These are phyloP conservation scores for Meandrusa payeni DNA, from an alignment of 2,888 invertebrate genomes.

Conservation along the genomic window DNA sequence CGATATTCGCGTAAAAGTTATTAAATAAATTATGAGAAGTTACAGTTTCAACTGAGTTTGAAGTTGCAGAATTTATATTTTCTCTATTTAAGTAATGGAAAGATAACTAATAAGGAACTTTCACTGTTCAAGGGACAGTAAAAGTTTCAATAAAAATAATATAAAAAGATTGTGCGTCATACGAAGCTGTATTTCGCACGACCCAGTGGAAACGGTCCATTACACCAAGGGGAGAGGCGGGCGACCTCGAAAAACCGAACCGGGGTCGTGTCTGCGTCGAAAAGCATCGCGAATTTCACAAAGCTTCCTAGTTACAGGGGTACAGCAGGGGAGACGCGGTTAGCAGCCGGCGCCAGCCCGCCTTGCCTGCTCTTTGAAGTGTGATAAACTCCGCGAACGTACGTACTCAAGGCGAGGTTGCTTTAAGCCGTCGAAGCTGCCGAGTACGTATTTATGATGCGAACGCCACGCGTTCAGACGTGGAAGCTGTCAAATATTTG, in stretches of 20 bases:
- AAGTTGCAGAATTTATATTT: too few relatives aligned
- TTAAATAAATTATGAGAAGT: too few relatives aligned
- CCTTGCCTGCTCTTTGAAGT: slow-evolving; percentile 66
- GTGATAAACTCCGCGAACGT: slow-evolving; percentile 67
- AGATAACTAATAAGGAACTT: too few relatives aligned
- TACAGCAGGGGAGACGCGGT: slow-evolving; percentile 61
- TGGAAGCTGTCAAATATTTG: slow-evolving; percentile 23
- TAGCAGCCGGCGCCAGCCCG: slow-evolving; percentile 56
- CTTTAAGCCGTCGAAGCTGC: not conserved
- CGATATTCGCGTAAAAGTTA: too few relatives aligned
- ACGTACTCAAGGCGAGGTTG: slow-evolving; percentile 37
- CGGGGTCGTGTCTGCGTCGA: slow-evolving; percentile 60
- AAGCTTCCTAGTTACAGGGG: slow-evolving; percentile 70
- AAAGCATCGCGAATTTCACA: slow-evolving; percentile 74
- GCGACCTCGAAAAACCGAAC: slow-evolving; percentile 75
- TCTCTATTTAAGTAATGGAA: too few relatives aligned
- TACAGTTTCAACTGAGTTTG: too few relatives aligned
- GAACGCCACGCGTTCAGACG: slow-evolving; percentile 15
- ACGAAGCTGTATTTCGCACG: too few relatives aligned
- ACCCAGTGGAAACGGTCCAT: slow-evolving; percentile 27
- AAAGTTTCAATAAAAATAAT: too few relatives aligned
- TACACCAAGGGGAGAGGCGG: slow-evolving; percentile 45
- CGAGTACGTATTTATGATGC: slow-evolving; percentile 8
- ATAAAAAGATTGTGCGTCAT: too few relatives aligned
- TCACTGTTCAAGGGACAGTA: too few relatives aligned